Evolutionary conservation across 30 jellyfish, hydroid and myxozoan species (phyloP), one percentile per base, ranked within the genome.

Genomic region (Turritopsis dohrnii): DNA sequence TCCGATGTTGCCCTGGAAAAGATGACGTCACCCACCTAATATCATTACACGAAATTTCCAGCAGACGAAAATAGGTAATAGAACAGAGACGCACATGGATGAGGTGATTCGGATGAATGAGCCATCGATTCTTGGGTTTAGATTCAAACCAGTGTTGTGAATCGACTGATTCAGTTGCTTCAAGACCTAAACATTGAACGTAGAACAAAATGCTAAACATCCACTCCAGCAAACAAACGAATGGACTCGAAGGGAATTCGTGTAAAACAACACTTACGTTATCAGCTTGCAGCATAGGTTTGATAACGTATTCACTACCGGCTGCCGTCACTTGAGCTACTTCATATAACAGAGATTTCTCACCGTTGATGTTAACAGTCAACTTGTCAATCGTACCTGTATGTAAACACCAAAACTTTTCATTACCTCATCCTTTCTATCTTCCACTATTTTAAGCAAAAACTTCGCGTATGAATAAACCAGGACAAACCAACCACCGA

Each of bases 1-100:
- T 80, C 87, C 26, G 87, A 24, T 27, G 81, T 52, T 21, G 81
- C 52, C 0, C 87, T 80, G 28, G 25, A 69, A 69, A 69, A 69
- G 19, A 69, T 23, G 30, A 69, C 77, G 30, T n/a, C 77, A 19
- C 28, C 28, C 9, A 69, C 8, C 16, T 3, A 66, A 9, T 66
- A 1, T 66, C 4, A 21, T 66, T 7, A 66, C 73, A 60, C 19
- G 0, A n/a, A 69, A 69, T 41, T 41, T 41, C 60, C 60, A 13
- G 60, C 60, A 41, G 60, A 41, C 60, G 60, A 41, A 41, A 41
- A 41, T 41, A 3, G 60, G 13, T 3, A 41, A 22, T 29, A 74
- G 16, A 80, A 80, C 18, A 20, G 24, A 18, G 0, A 23, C 80
- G 20, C 52, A 80, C 87, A 71, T 31, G 60, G 87, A 54, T 52